phyloP scores from a whole-genome alignment of 2,888 invertebrate species.

The Drosophila macrospina region DNA sequence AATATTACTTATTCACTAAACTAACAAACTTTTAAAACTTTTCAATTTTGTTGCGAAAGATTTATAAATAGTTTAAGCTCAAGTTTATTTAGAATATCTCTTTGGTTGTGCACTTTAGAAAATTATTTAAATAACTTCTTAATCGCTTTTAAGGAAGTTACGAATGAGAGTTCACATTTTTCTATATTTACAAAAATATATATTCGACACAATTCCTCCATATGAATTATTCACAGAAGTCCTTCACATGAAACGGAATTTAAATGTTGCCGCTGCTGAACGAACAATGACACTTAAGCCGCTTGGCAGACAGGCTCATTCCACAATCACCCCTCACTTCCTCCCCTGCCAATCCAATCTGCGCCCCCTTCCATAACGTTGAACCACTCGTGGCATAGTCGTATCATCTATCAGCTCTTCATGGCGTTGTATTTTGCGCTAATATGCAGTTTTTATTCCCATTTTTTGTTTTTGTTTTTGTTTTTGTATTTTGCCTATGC shows the following conservation, averaged over 20 bases:
- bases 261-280: conserved; percentile 66
- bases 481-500: conserved; percentile 70
- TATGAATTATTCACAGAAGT: conserved; percentile 69
- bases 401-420: conserved; percentile 56
- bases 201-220: conserved; percentile 35
- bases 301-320: conserved; percentile 67
- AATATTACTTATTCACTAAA: too few species aligned
- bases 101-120: not conserved
- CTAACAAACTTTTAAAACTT: too few species aligned
- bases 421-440: conserved; percentile 72
- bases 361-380: not conserved
- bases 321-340: conserved; percentile 14
- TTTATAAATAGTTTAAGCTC: too few species aligned
- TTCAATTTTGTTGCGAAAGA: not conserved
- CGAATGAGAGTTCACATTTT: not conserved
- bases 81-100: too few species aligned
- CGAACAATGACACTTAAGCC: conserved; percentile 79
- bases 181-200: conserved; percentile 5
- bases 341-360: not conserved
- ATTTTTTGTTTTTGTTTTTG: conserved; percentile 15
- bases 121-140: not conserved
- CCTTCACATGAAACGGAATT: conserved; percentile 68
- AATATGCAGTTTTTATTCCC: conserved; percentile 72
- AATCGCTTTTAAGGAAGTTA: not conserved
- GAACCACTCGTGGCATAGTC: conserved; percentile 22